A percentile compares a stretch with the other conserved stretches of the same genome.
Conservation (phyloP, 2,888 invertebrate genomes). For the Nomada fabriciana region DNA sequence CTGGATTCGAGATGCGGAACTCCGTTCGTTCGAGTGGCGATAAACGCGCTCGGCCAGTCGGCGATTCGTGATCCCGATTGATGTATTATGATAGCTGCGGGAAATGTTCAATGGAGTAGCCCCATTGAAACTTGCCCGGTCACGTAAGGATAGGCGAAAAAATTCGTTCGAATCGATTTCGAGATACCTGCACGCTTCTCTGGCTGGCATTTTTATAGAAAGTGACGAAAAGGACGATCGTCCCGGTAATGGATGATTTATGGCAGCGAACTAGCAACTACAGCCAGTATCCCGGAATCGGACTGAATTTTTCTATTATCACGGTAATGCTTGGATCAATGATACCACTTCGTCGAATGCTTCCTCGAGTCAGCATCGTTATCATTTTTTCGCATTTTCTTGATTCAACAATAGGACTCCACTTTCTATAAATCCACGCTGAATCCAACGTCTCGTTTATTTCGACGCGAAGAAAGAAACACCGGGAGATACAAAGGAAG, state of each 20-base stretch:
- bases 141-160: neutral
- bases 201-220: conserved; percentile 29
- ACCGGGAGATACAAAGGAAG: no score
- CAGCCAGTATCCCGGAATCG: conserved; percentile 12
- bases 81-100: neutral
- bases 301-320: conserved; percentile 22
- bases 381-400: neutral
- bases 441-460: neutral
- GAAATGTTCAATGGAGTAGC: neutral
- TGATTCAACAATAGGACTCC: neutral
- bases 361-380: neutral
- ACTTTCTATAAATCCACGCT: no score
- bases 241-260: conserved; percentile 59
- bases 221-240: conserved; percentile 11
- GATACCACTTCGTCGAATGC: neutral
- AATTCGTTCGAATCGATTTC: conserved; percentile 9
- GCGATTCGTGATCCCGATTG: neutral
- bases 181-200: conserved; percentile 3
- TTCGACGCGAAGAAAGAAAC: neutral
- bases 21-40: conserved; percentile 10
- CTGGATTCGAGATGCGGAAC: neutral
- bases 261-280: neutral
- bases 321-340: neutral
- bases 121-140: neutral
- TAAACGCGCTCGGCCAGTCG: neutral